phyloP scores from a whole-genome alignment of 2,113 vertebrate genomes.

The Dicrurus megarhynchus region DNA sequence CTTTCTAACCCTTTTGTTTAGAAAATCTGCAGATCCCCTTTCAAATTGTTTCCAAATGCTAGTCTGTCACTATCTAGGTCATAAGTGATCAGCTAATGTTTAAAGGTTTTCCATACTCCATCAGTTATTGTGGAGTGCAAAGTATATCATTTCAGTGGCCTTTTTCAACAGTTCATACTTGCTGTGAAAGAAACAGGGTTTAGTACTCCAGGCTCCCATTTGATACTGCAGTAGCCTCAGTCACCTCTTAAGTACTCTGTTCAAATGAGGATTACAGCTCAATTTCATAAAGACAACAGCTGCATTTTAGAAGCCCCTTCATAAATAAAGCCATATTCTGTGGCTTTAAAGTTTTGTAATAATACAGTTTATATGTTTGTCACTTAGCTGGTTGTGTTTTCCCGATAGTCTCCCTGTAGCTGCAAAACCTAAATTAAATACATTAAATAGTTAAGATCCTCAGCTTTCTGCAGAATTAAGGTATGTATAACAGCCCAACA shows the following conservation, averaged over 20 bases:
- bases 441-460: neutral
- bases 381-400: neutral
- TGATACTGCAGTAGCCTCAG: neutral
- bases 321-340: neutral
- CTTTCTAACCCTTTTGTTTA: neutral
- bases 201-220: neutral
- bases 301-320: neutral
- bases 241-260: neutral
- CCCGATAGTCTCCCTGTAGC: neutral
- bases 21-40: neutral
- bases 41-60: neutral
- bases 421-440: neutral
- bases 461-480: neutral
- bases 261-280: neutral
- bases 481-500: neutral
- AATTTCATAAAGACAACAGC: neutral
- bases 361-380: neutral
- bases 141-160: neutral
- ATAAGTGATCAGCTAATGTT: neutral
- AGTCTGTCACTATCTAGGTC: neutral
- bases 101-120: neutral
- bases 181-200: neutral
- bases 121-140: neutral
- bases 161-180: neutral
- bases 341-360: neutral